Conservation (phyloP, 2,113 vertebrate species). For the Lanius ludovicianus region DNA sequence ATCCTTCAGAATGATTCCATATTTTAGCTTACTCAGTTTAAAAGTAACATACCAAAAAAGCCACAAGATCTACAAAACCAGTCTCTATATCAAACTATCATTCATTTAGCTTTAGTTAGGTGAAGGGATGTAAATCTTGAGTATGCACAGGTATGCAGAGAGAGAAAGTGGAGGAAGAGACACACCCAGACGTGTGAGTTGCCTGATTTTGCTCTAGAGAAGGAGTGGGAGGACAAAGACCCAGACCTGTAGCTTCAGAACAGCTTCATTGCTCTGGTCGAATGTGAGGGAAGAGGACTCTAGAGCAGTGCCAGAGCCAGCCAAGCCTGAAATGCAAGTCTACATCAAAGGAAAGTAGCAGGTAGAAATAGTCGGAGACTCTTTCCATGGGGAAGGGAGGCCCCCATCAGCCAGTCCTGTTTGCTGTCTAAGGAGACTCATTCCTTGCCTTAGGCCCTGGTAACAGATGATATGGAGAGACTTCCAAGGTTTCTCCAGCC, state of each 20-base stretch:
- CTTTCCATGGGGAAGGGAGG: background rate
- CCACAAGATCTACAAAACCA: background rate
- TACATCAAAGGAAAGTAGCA: background rate
- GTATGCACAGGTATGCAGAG: background rate
- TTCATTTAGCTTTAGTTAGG: background rate
- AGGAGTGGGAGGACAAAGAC: background rate
- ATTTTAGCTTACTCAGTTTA: background rate
- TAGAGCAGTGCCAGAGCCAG: background rate
- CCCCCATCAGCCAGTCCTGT: background rate
- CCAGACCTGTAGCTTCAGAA: background rate
- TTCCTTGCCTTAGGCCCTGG: background rate
- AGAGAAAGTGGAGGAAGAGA: background rate
- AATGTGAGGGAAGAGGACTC: background rate
- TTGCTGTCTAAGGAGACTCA: background rate
- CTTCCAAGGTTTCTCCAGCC: background rate
- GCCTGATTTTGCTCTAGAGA: background rate
- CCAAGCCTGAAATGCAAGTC: background rate
- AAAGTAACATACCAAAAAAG: background rate
- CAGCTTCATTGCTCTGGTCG: background rate
- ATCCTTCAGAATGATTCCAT: background rate
- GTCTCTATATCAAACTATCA: background rate
- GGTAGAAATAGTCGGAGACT: background rate
- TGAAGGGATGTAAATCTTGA: background rate
- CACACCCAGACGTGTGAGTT: accelerated
- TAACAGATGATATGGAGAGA: background rate